Evolutionary conservation across 2,888 invertebrate species (phyloP), one percentile per base, ranked within the genome.

Genomic region (Timandra comae): DNA sequence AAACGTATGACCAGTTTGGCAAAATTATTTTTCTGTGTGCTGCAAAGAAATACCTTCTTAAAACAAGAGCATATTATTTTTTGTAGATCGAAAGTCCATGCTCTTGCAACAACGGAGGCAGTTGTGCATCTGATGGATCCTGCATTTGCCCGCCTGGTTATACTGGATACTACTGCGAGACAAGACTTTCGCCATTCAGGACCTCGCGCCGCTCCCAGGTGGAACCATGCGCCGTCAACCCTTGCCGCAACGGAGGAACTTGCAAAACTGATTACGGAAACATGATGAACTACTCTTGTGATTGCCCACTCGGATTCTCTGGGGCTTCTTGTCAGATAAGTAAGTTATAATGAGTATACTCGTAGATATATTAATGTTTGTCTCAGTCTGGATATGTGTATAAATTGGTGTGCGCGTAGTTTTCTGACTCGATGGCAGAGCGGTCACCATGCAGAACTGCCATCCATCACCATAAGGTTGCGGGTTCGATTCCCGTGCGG

Each of bases 301-400:
- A 91, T 56, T 98, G 98, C 63, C 90, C 89, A 0, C 80, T 96
- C 1, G 93, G 95, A 19, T 96, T 81, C 67, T 88, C 89, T 1
- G 97, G 97, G 21, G 82, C 81, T 27, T 89, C 90, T 56, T 97
- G 97, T 62, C 92, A 95, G 62, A 90, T 91, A 63, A 78, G 94
- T 94, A 71, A 86, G 88, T 74, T 2, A 8, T 9, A 8, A 8
- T n/a, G 22, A 22, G 2, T 22, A n/a, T 22, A 9, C 20, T 20
- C 7, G 20, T 20, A 20, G 7, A 22, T 30, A 42, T 11, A 12
- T 7, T 13, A 24, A 9, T n/a, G n/a, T n/a, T n/a, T n/a, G n/a
- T n/a, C n/a, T n/a, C n/a, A n/a, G n/a, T n/a, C n/a, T n/a, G n/a
- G n/a, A n/a, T n/a, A n/a, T n/a, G n/a, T n/a, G n/a, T n/a, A n/a